Evolutionary conservation across 2,113 vertebrate species (phyloP).

Genomic region (Mugil cephalus): DNA sequence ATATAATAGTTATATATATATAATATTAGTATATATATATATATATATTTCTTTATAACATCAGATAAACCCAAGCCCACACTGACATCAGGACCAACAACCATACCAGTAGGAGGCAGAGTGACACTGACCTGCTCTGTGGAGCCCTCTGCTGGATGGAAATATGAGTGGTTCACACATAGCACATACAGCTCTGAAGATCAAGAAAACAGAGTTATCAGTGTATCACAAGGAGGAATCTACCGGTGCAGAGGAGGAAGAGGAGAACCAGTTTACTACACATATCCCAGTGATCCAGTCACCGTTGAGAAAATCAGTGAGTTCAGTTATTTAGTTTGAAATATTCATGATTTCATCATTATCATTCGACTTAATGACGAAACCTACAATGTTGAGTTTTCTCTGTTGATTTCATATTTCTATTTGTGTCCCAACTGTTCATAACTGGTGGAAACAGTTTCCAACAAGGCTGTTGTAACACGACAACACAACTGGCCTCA

Average conservation of each 20-base stretch:
- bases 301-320: neutral
- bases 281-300: neutral
- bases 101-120: slow-evolving; percentile 12
- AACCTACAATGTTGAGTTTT: neutral
- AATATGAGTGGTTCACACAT: slow-evolving; percentile 26
- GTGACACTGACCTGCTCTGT: slow-evolving; percentile 41
- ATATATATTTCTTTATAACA: no score
- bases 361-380: neutral
- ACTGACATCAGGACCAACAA: neutral
- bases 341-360: no score
- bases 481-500: neutral
- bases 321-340: neutral
- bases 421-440: neutral
- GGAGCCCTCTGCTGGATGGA: slow-evolving; percentile 16
- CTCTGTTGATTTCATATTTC: neutral
- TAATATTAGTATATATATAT: no score
- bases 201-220: neutral
- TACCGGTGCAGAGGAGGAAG: slow-evolving; percentile 45
- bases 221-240: slow-evolving; percentile 25
- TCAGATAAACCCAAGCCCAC: neutral
- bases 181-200: neutral
- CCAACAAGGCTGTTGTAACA: neutral
- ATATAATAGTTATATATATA: no score
- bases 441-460: neutral
- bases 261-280: slow-evolving; percentile 2